Conservation (phyloP, 2,888 invertebrate genomes). For the Ceraclea dissimilis region DNA sequence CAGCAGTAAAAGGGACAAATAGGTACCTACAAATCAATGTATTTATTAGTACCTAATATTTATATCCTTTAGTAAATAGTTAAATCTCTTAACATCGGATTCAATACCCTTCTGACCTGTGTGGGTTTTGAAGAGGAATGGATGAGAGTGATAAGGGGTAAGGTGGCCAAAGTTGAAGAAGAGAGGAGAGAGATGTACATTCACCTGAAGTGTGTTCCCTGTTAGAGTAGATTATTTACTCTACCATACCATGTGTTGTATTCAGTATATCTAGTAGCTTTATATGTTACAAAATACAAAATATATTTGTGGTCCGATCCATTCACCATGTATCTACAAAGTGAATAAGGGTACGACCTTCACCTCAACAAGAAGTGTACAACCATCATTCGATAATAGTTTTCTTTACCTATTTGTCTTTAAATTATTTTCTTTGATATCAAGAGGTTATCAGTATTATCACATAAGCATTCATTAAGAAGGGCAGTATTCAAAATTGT, state of each 20-base stretch:
- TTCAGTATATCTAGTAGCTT: not conserved
- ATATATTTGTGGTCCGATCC: constrained; percentile 11
- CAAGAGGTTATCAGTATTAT: no score
- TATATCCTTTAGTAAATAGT: no score
- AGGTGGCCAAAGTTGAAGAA: not conserved
- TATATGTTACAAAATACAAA: constrained; percentile 3
- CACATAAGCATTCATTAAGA: no score
- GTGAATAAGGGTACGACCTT: constrained; percentile 1
- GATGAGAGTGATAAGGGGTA: not conserved
- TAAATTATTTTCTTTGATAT: no score
- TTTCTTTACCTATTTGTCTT: no score
- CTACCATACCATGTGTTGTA: no score
- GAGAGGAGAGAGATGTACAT: not conserved
- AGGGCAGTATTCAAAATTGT: no score
- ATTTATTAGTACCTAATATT: no score
- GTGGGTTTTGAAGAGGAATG: not conserved
- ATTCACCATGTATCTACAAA: not conserved
- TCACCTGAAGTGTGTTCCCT: not conserved
- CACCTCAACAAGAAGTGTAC: not conserved
- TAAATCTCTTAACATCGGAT: not conserved
- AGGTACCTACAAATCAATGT: no score
- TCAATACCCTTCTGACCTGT: no score
- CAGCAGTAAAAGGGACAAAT: no score
- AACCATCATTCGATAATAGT: not conserved
- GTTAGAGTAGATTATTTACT: not conserved